Evolutionary conservation across 1,140 invertebrate species (phyloP).

Genomic region (Drosophila athabasca): DNA sequence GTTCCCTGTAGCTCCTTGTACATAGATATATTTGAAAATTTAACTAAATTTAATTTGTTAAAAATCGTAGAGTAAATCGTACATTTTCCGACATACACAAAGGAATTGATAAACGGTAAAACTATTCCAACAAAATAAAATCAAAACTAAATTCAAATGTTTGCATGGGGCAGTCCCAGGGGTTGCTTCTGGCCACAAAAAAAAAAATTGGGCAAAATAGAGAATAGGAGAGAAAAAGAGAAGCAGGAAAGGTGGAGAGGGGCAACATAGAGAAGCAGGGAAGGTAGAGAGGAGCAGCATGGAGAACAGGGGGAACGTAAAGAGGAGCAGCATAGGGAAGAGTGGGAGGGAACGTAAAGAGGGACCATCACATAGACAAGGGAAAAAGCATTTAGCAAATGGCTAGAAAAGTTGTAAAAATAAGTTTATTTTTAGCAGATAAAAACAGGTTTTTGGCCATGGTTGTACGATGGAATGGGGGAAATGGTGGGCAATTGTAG

Average conservation of each 20-base stretch:
- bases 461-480: neutral
- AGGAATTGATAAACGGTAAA: conserved; percentile 58
- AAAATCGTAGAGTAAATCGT: conserved; percentile 25
- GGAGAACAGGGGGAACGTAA: too few relatives aligned
- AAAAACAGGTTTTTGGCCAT: neutral
- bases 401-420: conserved; percentile 40
- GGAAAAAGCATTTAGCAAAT: conserved; percentile 52
- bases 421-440: conserved; percentile 28
- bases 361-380: neutral
- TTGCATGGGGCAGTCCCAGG: conserved; percentile 28
- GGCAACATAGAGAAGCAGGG: too few relatives aligned
- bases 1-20: too few relatives aligned
- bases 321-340: too few relatives aligned
- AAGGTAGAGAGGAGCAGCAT: too few relatives aligned
- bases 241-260: too few relatives aligned
- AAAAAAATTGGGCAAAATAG: conserved; percentile 17
- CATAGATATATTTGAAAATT: too few relatives aligned
- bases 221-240: too few relatives aligned
- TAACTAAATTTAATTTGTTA: conserved; percentile 26
- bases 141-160: conserved; percentile 49
- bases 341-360: too few relatives aligned
- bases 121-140: conserved; percentile 43
- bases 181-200: conserved; percentile 18
- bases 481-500: conserved; percentile 11
- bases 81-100: conserved; percentile 40